Conservation (phyloP, 2,888 invertebrate genomes). For the Cephus rjabovi region DNA sequence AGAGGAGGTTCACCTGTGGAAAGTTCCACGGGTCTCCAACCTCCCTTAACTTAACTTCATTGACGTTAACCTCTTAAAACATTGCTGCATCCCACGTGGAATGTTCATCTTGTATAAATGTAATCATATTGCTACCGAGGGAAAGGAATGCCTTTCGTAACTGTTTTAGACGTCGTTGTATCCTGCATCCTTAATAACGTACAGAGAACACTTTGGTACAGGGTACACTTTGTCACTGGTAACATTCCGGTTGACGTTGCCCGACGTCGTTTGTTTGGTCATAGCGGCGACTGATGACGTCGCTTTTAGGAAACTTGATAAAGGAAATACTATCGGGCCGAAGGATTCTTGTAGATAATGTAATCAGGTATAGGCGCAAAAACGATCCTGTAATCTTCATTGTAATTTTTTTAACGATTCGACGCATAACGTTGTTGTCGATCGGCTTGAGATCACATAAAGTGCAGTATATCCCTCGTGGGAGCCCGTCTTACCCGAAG, state of each 20-base stretch:
- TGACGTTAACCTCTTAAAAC: not conserved
- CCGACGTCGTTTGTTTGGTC: no score
- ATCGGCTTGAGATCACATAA: not conserved
- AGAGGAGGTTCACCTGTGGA: conserved; percentile 5
- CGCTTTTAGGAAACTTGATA: not conserved
- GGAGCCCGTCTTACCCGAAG: not conserved
- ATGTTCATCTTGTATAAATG: not conserved
- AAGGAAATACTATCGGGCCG: not conserved
- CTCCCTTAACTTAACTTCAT: not conserved
- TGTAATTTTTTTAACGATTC: not conserved
- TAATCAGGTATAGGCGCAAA: not conserved
- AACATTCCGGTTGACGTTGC: not conserved
- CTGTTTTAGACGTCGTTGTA: not conserved
- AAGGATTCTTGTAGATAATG: not conserved
- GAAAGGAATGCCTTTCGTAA: not conserved
- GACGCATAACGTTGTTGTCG: not conserved
- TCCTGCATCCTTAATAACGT: not conserved
- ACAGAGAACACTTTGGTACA: not conserved
- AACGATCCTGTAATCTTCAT: not conserved
- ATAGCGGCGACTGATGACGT: no score
- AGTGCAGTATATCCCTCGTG: not conserved
- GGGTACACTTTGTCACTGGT: not conserved
- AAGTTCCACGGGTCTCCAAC: not conserved
- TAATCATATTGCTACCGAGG: not conserved
- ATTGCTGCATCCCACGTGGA: not conserved